phyloP scores from a whole-genome alignment of 2,888 invertebrate genomes.

The Rhamphomyia laevipes region DNA sequence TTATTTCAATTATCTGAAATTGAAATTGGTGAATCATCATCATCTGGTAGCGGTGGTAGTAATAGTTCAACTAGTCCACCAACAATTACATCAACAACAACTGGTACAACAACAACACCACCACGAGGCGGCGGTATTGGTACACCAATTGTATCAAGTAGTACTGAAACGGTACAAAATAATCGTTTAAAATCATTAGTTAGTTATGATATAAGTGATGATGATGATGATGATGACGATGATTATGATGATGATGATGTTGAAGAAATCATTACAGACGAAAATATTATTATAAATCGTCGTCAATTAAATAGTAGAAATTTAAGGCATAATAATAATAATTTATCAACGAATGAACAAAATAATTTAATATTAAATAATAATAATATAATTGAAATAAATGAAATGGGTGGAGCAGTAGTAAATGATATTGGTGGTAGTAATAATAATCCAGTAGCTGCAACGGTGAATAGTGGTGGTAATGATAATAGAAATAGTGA shows the following conservation, averaged over 20 bases:
- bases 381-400: too few relatives aligned
- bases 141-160: constrained; percentile 10
- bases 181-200: not conserved
- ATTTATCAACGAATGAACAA: too few relatives aligned
- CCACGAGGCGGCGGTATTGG: constrained; percentile 1
- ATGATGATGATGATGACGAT: constrained; percentile 1
- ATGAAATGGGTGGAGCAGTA: constrained; percentile 11
- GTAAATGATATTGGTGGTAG: not conserved
- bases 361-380: too few relatives aligned
- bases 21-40: constrained; percentile 6
- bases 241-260: constrained; percentile 6
- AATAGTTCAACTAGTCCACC: constrained; percentile 11
- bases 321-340: too few relatives aligned
- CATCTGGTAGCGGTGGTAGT: constrained; percentile 4
- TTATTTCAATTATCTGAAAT: constrained; percentile 12
- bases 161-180: constrained; percentile 7
- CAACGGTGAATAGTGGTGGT: not conserved
- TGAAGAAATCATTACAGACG: not conserved
- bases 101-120: constrained; percentile 2
- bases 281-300: not conserved
- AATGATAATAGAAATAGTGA: not conserved
- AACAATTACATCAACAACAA: constrained; percentile 1
- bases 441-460: not conserved
- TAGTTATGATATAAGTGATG: constrained; percentile 1
- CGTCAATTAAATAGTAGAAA: too few relatives aligned